These are phyloP conservation scores for Pimephales promelas DNA, from an alignment of 2,113 vertebrate species.

Conservation along the genomic window DNA sequence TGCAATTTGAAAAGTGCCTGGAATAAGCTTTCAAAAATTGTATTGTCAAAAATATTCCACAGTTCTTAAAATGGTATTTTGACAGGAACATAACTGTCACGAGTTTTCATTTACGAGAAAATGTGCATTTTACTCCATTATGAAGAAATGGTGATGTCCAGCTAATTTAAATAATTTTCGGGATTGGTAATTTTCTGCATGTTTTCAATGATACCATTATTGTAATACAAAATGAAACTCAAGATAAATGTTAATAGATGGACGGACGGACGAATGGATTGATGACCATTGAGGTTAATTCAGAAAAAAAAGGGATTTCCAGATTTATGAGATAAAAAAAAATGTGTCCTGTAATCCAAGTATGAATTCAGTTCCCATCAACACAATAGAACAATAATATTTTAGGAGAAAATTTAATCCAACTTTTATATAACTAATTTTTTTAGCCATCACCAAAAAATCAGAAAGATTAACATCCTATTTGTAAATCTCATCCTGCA, in stretches of 20 bases:
- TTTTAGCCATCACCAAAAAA: neutral
- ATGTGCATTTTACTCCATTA: neutral
- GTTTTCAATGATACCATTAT: neutral
- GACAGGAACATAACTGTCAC: neutral
- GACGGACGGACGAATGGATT: neutral
- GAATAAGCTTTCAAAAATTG: neutral
- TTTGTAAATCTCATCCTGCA: neutral
- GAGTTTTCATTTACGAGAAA: neutral
- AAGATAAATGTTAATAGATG: neutral
- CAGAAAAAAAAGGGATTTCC: neutral
- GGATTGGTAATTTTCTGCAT: neutral
- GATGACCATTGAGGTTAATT: neutral
- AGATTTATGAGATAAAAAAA: neutral
- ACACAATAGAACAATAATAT: neutral
- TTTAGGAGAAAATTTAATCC: neutral
- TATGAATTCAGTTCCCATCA: neutral
- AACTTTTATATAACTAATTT: neutral
- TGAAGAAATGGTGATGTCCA: neutral
- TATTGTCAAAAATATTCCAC: slow-evolving; percentile 1
- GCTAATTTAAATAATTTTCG: neutral
- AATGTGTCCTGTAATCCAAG: neutral
- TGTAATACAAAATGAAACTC: neutral
- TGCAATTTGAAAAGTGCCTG: neutral
- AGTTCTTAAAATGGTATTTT: neutral
- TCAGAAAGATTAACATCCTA: neutral